Base-by-base conservation (phyloP, 2,113 vertebrate genomes). In the Ardeotis arabs region DNA sequence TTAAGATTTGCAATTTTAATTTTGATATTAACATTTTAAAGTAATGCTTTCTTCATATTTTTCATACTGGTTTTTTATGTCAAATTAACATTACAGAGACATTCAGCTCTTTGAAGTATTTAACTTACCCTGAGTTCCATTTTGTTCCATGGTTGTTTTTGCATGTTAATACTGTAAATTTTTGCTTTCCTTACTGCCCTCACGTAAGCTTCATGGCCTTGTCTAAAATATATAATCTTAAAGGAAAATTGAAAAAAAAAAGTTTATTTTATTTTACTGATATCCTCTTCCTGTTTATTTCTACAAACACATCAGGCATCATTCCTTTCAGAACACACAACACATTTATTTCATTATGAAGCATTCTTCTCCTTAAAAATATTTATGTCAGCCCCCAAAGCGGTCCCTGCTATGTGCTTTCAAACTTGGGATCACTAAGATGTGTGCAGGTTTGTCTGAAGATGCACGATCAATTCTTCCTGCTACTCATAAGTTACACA, bases 81-180 rank as follows among this genome's bases (percentile, higher is more conserved):
- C 52, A 83, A 28, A 80, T 81, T 60, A 73, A 76, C 44, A 55
- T 37, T 56, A 67, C 19, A 81, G 35, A 92, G 27, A 47, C n/a
- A 56, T 14, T 28, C 60, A 82, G 50, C 33, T 63, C 73, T 72
- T 62, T 39, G 47, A 94, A 81, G 29, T 23, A 20, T n/a, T 72
- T 20, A 73, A 92, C 93, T 95, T 96, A 99, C 99, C 99, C 99
- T 99, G 98, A 99, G 99, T 97, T 99, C 98, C 95, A 99, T 99
- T 98, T 99, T 99, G 98, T 99, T 99, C 99, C 99, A 99, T 28
- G 99, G 99, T 96, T 99, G 99, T 95, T 99, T 99, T 97, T 99
- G 99, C 96, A 99, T 98, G 98, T 99, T 99, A 97, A 99, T 98
- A 80, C 98, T 99, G 96, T 99, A 99, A 93, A 98, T 98, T 97